Percentiles rank a stretch among this genome's conserved stretches.
Conservation (phyloP, 64 coral and sea anemone species). For the Dendrophyllia cribrosa region DNA sequence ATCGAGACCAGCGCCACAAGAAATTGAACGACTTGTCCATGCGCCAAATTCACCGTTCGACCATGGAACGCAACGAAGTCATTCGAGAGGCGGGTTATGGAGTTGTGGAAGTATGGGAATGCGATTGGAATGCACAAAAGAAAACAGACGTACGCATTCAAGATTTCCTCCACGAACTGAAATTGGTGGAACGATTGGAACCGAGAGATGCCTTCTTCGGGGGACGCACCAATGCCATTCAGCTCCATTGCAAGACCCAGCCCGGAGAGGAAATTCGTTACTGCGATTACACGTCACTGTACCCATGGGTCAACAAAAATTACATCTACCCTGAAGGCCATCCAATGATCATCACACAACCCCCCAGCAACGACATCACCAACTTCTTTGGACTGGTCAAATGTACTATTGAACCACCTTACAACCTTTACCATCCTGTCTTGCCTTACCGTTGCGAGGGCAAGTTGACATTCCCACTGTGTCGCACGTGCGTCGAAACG, state of each 20-base stretch:
- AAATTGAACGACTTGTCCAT: not conserved
- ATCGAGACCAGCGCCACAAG: not conserved
- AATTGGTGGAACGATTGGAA: constrained; percentile 6
- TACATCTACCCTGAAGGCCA: not conserved
- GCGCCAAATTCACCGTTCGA: not conserved
- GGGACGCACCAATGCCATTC: constrained; percentile 31
- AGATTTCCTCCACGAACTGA: too few species aligned
- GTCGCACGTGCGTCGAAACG: constrained; percentile 18
- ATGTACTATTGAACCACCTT: not conserved
- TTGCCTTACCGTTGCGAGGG: constrained; percentile 15
- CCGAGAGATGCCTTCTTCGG: constrained; percentile 11
- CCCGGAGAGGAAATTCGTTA: constrained; percentile 45
- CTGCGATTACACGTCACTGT: not conserved
- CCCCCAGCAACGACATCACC: not conserved
- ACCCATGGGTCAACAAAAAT: constrained; percentile 16
- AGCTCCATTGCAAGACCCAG: not conserved
- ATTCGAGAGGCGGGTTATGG: not conserved
- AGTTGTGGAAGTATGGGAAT: constrained; percentile 12
- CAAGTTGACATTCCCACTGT: constrained; percentile 42
- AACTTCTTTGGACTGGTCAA: constrained; percentile 9
- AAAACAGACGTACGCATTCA: not conserved
- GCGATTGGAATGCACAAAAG: not conserved
- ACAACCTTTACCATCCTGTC: not conserved
- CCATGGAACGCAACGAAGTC: not conserved
- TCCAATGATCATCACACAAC: not conserved